Percentiles rank a stretch among this genome's conserved stretches.
Evolutionary conservation across 2,113 vertebrate species (phyloP).

Genomic region (Gasterosteus nipponicus): DNA sequence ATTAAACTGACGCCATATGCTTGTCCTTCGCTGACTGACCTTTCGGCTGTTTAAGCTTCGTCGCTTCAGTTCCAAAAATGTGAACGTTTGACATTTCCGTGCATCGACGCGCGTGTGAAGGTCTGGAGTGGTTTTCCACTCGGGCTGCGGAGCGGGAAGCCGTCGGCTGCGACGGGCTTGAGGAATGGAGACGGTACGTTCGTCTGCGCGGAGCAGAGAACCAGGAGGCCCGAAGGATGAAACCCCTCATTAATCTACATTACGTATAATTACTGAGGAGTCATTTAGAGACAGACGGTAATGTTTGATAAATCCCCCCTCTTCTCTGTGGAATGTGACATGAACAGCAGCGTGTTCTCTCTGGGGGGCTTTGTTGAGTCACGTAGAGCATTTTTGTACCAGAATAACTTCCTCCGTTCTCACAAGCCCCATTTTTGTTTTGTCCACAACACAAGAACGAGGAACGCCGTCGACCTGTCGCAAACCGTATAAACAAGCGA

Average conservation of each 20-base stretch:
- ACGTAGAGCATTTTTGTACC: neutral
- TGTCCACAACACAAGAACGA: neutral
- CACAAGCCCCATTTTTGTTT: neutral
- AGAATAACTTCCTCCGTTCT: neutral
- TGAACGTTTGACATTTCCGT: too few species aligned
- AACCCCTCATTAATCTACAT: constrained; percentile 66
- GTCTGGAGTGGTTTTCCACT: too few species aligned
- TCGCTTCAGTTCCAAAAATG: too few species aligned
- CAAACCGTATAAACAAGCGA: neutral
- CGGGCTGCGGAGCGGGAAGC: too few species aligned
- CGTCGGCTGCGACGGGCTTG: too few species aligned
- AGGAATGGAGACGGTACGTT: too few species aligned
- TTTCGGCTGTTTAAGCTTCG: too few species aligned
- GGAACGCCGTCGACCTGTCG: neutral
- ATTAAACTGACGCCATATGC: too few species aligned
- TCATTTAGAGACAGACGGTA: constrained; percentile 67
- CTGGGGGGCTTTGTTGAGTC: constrained; percentile 42
- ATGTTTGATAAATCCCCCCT: constrained; percentile 66
- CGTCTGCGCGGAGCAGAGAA: too few species aligned
- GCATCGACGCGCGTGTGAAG: too few species aligned
- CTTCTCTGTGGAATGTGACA: constrained; percentile 69
- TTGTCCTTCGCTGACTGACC: too few species aligned
- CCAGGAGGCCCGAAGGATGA: constrained; percentile 30
- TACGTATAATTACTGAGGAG: constrained; percentile 71
- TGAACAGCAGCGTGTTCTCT: constrained; percentile 23